Conservation (phyloP, 2,888 invertebrate genomes). For the Meta bourneti region DNA sequence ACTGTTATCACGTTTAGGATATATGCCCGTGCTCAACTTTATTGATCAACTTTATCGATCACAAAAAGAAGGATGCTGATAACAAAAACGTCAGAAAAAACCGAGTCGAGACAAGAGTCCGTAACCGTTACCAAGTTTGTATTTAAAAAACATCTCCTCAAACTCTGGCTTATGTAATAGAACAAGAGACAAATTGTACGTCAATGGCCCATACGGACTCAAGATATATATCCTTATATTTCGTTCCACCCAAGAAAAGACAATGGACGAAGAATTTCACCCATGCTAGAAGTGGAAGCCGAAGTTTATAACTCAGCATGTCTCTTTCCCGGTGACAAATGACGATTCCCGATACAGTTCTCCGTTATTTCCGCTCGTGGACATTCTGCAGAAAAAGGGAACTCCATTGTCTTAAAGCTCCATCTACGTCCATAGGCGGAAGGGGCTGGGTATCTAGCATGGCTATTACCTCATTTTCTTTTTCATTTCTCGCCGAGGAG, state of each 20-base stretch:
- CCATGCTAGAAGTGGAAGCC: not conserved
- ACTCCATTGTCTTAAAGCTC: slow-evolving; percentile 38
- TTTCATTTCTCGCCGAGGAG: slow-evolving; percentile 11
- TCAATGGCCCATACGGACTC: not conserved
- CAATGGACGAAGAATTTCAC: not conserved
- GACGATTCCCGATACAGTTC: slow-evolving; percentile 47
- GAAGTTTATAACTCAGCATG: slow-evolving; percentile 43
- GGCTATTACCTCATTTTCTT: slow-evolving; percentile 34
- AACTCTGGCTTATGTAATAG: not conserved
- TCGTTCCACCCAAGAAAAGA: not conserved
- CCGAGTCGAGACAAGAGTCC: too few species aligned
- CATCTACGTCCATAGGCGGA: not conserved
- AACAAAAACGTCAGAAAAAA: too few species aligned
- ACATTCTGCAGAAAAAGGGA: not conserved
- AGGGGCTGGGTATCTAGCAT: not conserved
- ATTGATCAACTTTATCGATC: too few species aligned
- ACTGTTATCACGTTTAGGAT: too few species aligned
- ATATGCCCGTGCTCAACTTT: too few species aligned
- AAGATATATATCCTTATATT: not conserved
- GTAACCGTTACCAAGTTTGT: too few species aligned
- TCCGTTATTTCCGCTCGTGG: slow-evolving; percentile 41
- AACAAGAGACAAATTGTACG: slow-evolving; percentile 10
- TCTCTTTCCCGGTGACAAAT: slow-evolving; percentile 50
- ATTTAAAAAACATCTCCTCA: not conserved
- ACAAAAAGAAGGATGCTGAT: too few species aligned